These are phyloP conservation scores for Apus apus DNA, from an alignment of 2,113 vertebrate genomes.

Conservation along the genomic window DNA sequence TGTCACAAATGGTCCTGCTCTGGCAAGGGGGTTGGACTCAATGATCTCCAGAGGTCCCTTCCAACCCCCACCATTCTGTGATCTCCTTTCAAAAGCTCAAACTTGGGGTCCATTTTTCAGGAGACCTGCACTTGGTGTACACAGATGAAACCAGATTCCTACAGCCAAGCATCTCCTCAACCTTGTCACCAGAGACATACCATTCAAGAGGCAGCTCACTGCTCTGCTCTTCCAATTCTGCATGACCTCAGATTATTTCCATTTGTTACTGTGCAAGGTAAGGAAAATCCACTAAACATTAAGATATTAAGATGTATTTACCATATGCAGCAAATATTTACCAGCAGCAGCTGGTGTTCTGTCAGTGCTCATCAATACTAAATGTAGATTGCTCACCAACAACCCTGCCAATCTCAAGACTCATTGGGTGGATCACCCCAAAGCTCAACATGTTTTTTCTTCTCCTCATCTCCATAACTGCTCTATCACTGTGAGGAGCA, in stretches of 20 bases:
- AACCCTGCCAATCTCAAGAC: background rate
- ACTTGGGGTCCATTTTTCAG: background rate
- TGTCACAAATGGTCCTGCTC: too few relatives aligned
- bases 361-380: too few relatives aligned
- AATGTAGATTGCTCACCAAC: background rate
- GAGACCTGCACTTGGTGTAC: background rate
- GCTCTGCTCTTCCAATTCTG: background rate
- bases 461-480: background rate
- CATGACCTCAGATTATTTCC: background rate
- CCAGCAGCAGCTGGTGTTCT: too few relatives aligned
- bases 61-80: too few relatives aligned
- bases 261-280: background rate
- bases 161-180: background rate
- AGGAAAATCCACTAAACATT: background rate
- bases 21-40: too few relatives aligned
- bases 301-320: background rate
- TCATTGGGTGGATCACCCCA: background rate
- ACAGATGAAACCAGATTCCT: background rate
- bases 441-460: background rate
- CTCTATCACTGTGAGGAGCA: background rate
- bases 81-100: background rate
- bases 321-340: background rate
- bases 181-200: background rate
- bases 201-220: accelerated
- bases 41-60: too few relatives aligned